Evolutionary conservation across 2,113 vertebrate species (phyloP), one percentile per base, ranked within the genome.

Genomic region (Herpailurus yagouaroundi): DNA sequence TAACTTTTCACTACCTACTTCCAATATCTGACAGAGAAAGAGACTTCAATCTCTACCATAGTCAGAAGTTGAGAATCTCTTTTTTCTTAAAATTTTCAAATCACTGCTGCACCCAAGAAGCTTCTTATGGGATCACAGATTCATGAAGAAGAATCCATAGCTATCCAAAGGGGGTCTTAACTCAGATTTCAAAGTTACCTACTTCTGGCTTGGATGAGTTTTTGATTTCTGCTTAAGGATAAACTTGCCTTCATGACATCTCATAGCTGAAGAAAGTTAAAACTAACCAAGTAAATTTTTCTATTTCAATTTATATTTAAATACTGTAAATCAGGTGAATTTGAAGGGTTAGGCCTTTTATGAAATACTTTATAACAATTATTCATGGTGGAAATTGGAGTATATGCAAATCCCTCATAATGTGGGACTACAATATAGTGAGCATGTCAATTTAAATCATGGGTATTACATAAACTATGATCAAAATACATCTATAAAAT

Each of bases 31-130:
- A 90, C 29, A 33, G 36, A 29, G 92, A 95, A n/a, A 89, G 38
- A 85, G 1, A 77, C 10, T 76, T 23, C 25, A 82, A 83, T 77
- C 29, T 96, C 19, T 60, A 16, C 4, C 25, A 77, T 50, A 66
- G 45, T 71, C 21, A 60, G 45, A 89, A 55, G 69, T 52, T 95
- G 89, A 81, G 5, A 83, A 77, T 97, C 81, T 83, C 27, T 94
- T 87, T 52, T 84, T 95, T 82, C 57, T 18, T 90, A 87, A 73
- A 41, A 68, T 94, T 74, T 94, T 89, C 16, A 95, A 71, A 68
- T 95, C 64, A 95, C 18, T 89, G 87, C 29, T 85, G 18, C 2
- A 60, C n/a, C 50, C 18, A 95, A 48, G 45, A 55, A 74, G 2
- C 1, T 89, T 57, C 15, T 87, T 87, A 87, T 3, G 18, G 50